Conservation (phyloP, 2,113 vertebrate genomes). For the Turnix velox region DNA sequence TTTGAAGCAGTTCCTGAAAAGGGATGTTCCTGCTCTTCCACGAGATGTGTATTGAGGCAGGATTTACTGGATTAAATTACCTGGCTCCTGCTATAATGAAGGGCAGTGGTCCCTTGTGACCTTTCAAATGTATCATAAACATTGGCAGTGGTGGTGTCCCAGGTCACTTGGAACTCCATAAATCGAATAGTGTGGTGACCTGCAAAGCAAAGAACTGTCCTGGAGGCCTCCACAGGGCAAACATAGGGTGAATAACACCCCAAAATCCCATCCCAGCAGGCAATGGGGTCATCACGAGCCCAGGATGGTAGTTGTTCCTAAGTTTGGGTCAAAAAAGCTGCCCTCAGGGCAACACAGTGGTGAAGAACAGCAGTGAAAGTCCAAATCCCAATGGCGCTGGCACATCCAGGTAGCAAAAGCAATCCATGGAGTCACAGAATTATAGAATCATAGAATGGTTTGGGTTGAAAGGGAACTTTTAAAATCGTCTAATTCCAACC, state of each 20-base stretch:
- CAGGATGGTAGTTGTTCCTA: background rate
- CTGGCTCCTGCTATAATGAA: background rate
- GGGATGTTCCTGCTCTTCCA: background rate
- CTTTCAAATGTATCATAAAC: constrained; percentile 13
- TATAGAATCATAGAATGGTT: too few relatives aligned
- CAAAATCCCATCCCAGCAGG: background rate
- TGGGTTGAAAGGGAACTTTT: too few relatives aligned
- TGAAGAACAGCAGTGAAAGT: background rate
- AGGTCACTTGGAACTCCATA: background rate
- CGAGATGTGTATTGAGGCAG: background rate
- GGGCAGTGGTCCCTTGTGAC: background rate
- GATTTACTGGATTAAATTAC: constrained; percentile 23
- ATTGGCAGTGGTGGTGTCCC: background rate
- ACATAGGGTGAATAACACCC: background rate
- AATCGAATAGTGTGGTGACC: background rate
- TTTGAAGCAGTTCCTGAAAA: background rate
- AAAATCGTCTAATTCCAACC: too few relatives aligned
- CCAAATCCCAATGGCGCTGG: background rate
- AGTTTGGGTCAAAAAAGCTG: background rate
- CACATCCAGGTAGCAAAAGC: background rate
- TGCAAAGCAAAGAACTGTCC: background rate
- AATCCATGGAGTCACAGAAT: background rate
- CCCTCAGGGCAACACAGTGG: background rate
- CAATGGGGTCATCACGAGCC: background rate
- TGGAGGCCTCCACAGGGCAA: background rate